Percentiles rank a stretch among this genome's conserved stretches.
These are phyloP conservation scores for Linyphia triangularis DNA, from an alignment of 2,888 invertebrate genomes.

Conservation along the genomic window DNA sequence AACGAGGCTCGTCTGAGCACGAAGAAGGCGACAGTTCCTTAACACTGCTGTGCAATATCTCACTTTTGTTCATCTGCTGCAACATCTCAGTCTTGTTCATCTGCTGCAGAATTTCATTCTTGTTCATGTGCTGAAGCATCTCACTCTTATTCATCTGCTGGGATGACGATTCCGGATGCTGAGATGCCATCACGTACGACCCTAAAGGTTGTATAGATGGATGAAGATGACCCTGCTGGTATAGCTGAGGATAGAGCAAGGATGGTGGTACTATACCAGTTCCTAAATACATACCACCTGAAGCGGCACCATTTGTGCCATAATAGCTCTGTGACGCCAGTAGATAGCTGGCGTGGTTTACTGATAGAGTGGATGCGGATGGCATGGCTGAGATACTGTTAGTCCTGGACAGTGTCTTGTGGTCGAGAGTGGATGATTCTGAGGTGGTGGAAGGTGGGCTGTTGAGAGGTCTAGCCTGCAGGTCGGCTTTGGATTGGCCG, in stretches of 20 bases:
- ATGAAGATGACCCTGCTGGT: conserved; percentile 78
- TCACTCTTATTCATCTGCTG: conserved; percentile 5
- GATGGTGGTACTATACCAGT: conserved; percentile 78
- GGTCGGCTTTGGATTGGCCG: conserved; percentile 46
- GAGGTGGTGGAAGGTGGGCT: conserved; percentile 53
- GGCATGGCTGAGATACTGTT: conserved; percentile 39
- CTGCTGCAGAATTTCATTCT: conserved; percentile 10
- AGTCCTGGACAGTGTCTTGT: conserved; percentile 22
- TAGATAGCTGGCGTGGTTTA: conserved; percentile 61
- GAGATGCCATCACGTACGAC: conserved; percentile 68
- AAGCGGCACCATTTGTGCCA: conserved; percentile 53
- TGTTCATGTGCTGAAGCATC: background rate
- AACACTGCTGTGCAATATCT: background rate
- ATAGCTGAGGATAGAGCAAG: conserved; percentile 79
- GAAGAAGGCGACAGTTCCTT: conserved; percentile 51
- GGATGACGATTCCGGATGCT: conserved; percentile 32
- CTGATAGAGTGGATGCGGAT: conserved; percentile 45
- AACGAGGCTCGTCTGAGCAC: conserved; percentile 46
- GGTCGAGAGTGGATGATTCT: conserved; percentile 2
- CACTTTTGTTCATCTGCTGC: background rate
- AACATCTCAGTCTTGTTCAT: background rate
- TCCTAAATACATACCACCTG: conserved; percentile 77
- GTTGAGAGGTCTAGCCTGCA: background rate
- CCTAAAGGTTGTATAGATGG: conserved; percentile 76
- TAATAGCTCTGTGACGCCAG: conserved; percentile 67